A percentile compares a stretch with the other conserved stretches of the same genome.
Evolutionary conservation across 2,113 vertebrate species (phyloP).

Genomic region (Gracilinanus agilis): DNA sequence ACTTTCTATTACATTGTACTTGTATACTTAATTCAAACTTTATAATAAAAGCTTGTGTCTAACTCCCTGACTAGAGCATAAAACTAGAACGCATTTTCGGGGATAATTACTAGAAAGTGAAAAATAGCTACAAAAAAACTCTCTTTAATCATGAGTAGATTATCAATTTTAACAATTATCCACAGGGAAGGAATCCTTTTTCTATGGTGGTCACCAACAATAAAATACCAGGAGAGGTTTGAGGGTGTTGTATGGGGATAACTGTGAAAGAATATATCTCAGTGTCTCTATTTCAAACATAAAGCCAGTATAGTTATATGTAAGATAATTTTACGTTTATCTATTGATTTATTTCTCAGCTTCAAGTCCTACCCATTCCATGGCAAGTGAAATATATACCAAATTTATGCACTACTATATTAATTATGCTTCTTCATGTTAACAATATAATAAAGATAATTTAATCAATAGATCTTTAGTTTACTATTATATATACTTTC

Average conservation of each 20-base stretch:
- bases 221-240: background rate
- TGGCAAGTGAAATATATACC: background rate
- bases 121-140: background rate
- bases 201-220: background rate
- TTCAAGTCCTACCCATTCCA: background rate
- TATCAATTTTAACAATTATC: background rate
- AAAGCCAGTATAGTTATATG: background rate
- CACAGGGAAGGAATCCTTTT: background rate
- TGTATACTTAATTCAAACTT: slow-evolving; percentile 20
- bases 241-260: background rate
- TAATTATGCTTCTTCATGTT: background rate
- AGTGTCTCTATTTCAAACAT: background rate
- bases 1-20: slow-evolving; percentile 13
- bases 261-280: background rate
- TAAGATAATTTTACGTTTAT: background rate
- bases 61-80: background rate
- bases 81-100: slow-evolving; percentile 25
- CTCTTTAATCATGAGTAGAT: background rate
- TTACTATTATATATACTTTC: background rate
- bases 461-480: background rate
- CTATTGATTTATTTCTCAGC: background rate
- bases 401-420: background rate
- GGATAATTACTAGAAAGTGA: slow-evolving; percentile 34
- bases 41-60: slow-evolving; percentile 8
- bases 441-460: background rate